Base-by-base conservation (phyloP, 2,113 vertebrate genomes). In the Thinocorus orbignyianus region DNA sequence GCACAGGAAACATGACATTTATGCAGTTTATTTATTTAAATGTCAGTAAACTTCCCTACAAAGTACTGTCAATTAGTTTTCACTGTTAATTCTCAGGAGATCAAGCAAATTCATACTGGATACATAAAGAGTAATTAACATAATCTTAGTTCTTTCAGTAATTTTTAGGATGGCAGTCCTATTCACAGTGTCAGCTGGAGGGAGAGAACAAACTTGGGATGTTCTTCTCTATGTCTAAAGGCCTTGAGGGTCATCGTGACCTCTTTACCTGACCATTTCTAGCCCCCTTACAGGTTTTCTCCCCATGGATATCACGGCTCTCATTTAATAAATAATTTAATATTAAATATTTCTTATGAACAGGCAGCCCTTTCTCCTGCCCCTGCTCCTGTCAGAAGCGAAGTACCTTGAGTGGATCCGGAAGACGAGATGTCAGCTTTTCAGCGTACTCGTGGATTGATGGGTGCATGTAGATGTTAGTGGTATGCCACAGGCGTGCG, bases 401-500 rank as follows among this genome's bases (percentile, higher is more conserved):
- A 35, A 28, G 46, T 98, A 99, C 99, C 99, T 99, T 99, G 16
- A 99, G 98, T 11, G 99, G 99, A 44, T 99, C 98, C 14, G 99
- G 99, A 11, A 99, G 65, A 81, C 98, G 96, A 5, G 98, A 97
- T 3, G 97, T 95, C 9, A 99, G 97, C 94, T 99, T 99, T 93
- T 99, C 98, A 41, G 98, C 98, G 7, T 99, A 99, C 92, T 99
- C 98, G 0, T 99, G 98, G 31, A 99, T 97, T 22, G 97, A 33
- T 3, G 99, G 97, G 77, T 98, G 96, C 86, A 99, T 95, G 88
- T 99, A 99, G 97, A 99, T 95, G 37, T 96, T 93, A 28, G 98
- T 98, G 3, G 98, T 99, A 74, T 99, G 99, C 98, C 99, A 99
- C 61, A 99, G 97, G 83, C 94, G 98, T 76, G 94, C 94, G 28